phyloP scores from a whole-genome alignment of 2,888 invertebrate genomes.

The Drosophila melanosoma region DNA sequence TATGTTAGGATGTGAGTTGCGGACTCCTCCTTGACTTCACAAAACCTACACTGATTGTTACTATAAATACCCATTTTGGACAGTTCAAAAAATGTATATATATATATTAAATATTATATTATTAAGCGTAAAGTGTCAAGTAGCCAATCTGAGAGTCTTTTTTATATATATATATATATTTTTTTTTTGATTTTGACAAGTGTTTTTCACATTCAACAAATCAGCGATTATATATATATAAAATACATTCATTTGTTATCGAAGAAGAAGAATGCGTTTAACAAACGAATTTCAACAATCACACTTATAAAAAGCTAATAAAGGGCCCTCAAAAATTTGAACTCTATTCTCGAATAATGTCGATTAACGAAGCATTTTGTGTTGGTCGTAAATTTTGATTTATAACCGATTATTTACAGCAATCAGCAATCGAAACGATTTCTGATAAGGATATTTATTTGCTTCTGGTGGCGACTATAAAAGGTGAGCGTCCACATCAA shows the following conservation, averaged over 20 bases:
- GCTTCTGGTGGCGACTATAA: slow-evolving; percentile 40
- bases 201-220: background rate
- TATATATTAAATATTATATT: no score
- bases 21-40: no score
- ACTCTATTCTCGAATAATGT: background rate
- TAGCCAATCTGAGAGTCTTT: no score
- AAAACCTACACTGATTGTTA: no score
- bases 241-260: background rate
- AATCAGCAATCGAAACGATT: slow-evolving; percentile 20
- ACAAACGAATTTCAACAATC: background rate
- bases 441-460: slow-evolving; percentile 28
- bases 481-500: slow-evolving; percentile 21
- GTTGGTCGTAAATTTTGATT: slow-evolving; percentile 47
- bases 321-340: background rate
- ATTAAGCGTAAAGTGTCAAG: no score
- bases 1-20: no score
- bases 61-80: no score
- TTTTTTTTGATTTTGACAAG: no score
- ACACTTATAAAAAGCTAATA: background rate
- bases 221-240: background rate
- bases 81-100: no score
- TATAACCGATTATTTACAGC: slow-evolving; percentile 17
- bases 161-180: no score
- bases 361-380: slow-evolving; percentile 1
- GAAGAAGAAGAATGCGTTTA: background rate